Evolutionary conservation across 2,888 invertebrate genomes (phyloP).

Genomic region (Elaeidobius kamerunicus): DNA sequence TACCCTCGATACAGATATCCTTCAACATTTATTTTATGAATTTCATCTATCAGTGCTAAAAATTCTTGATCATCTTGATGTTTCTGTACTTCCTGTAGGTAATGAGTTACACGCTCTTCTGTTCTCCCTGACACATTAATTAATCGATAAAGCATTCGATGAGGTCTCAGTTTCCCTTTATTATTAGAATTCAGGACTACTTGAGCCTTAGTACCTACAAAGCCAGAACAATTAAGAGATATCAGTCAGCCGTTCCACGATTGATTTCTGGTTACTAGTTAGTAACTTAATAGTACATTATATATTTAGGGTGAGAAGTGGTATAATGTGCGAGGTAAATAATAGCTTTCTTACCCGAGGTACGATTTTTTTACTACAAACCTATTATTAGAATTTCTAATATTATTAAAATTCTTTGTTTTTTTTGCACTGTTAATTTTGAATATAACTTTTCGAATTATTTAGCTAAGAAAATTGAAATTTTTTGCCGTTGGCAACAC

Average conservation of each 20-base stretch:
- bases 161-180: conserved; percentile 39
- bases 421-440: too few species aligned
- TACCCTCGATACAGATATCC: conserved; percentile 79
- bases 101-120: conserved; percentile 63
- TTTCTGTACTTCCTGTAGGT: conserved; percentile 59
- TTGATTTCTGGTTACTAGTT: conserved; percentile 53
- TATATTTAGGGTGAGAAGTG: too few species aligned
- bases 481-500: too few species aligned
- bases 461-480: too few species aligned
- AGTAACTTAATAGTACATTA: too few species aligned
- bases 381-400: too few species aligned
- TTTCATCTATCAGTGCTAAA: conserved; percentile 67
- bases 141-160: conserved; percentile 6
- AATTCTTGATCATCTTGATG: conserved; percentile 64
- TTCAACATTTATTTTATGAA: conserved; percentile 63
- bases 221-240: conserved; percentile 64
- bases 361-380: too few species aligned
- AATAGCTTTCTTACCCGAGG: too few species aligned
- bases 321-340: too few species aligned
- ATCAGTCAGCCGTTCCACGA: conserved; percentile 55
- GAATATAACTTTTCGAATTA: too few species aligned
- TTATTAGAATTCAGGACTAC: conserved; percentile 49
- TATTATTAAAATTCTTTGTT: too few species aligned
- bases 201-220: conserved; percentile 61
- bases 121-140: conserved; percentile 58